A percentile compares a stretch with the other conserved stretches of the same genome.
phyloP scores from a whole-genome alignment of 1,140 invertebrate genomes.

The Drosophila virilis region DNA sequence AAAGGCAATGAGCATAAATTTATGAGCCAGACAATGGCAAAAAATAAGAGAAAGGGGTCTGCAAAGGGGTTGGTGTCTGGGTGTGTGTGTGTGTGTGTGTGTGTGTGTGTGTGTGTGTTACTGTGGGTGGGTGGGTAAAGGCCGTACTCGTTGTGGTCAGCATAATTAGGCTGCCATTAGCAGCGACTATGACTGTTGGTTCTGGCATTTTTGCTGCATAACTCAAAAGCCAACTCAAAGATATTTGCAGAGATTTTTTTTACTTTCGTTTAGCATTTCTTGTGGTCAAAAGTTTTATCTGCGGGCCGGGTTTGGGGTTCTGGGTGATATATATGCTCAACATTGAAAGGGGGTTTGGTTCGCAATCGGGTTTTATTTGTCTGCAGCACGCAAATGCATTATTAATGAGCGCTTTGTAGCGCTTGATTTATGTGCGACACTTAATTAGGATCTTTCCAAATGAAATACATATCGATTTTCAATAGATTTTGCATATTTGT shows the following conservation, averaged over 20 bases:
- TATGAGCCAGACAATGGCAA: slow-evolving; percentile 52
- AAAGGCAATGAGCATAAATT: slow-evolving; percentile 64
- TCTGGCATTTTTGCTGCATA: slow-evolving; percentile 51
- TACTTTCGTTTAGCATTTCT: slow-evolving; percentile 12
- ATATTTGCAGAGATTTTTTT: slow-evolving; percentile 52
- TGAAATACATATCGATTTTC: slow-evolving; percentile 3
- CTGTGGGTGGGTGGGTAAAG: slow-evolving; percentile 15
- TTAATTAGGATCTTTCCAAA: slow-evolving; percentile 64
- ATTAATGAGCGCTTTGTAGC: slow-evolving; percentile 67
- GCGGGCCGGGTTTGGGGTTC: background rate
- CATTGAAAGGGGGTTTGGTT: slow-evolving; percentile 52
- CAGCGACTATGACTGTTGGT: slow-evolving; percentile 41
- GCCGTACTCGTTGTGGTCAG: slow-evolving; percentile 51
- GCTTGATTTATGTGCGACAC: slow-evolving; percentile 70
- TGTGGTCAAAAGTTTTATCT: slow-evolving; percentile 37
- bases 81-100: background rate
- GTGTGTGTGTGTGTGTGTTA: no score
- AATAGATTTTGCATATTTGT: slow-evolving; percentile 3
- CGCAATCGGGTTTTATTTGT: slow-evolving; percentile 62
- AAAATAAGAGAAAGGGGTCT: background rate
- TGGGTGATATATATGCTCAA: slow-evolving; percentile 60
- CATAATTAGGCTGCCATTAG: slow-evolving; percentile 81
- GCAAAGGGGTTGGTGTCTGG: slow-evolving; percentile 13
- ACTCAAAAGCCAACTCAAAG: slow-evolving; percentile 55
- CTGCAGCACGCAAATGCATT: slow-evolving; percentile 68